Conservation (phyloP, 2,797 vertebrate genomes). For the Helicolenus hilgendorfi region DNA sequence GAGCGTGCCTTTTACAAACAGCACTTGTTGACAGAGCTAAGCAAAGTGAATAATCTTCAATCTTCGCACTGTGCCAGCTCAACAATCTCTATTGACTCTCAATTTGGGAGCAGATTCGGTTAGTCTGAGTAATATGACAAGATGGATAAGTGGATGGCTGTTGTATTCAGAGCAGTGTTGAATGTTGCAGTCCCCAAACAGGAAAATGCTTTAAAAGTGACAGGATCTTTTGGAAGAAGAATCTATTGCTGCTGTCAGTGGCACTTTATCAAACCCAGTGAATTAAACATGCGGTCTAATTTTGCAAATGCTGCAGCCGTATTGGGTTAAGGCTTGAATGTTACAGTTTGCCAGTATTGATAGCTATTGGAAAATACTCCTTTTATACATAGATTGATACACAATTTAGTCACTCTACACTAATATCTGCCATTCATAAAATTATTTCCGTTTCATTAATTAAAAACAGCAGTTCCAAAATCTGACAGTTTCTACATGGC, state of each 20-base stretch:
- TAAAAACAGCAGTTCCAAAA: not conserved
- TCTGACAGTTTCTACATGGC: not conserved
- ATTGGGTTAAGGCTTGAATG: conserved; percentile 9
- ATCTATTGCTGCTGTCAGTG: conserved; percentile 31
- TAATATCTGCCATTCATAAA: not conserved
- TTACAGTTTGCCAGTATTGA: conserved; percentile 11
- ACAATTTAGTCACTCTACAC: not conserved
- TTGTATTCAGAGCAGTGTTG: conserved; percentile 24
- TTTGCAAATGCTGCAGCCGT: not conserved
- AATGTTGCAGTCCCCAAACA: conserved; percentile 38
- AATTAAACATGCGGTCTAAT: not conserved
- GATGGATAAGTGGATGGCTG: conserved; percentile 58
- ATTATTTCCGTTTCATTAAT: not conserved
- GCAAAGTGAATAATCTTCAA: conserved; percentile 66
- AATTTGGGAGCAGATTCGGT: conserved; percentile 67
- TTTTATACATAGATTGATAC: not conserved
- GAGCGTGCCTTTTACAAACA: conserved; percentile 30
- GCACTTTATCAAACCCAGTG: conserved; percentile 44
- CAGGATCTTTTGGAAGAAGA: conserved; percentile 21
- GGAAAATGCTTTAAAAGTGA: conserved; percentile 42
- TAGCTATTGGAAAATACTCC: not conserved
- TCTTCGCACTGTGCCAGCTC: conserved; percentile 50
- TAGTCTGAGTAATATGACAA: conserved; percentile 71
- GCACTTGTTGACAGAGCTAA: conserved; percentile 62
- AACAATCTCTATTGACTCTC: conserved; percentile 69